These are phyloP conservation scores for Piezodorus guildinii DNA, from an alignment of 1,140 invertebrate genomes.

Conservation along the genomic window DNA sequence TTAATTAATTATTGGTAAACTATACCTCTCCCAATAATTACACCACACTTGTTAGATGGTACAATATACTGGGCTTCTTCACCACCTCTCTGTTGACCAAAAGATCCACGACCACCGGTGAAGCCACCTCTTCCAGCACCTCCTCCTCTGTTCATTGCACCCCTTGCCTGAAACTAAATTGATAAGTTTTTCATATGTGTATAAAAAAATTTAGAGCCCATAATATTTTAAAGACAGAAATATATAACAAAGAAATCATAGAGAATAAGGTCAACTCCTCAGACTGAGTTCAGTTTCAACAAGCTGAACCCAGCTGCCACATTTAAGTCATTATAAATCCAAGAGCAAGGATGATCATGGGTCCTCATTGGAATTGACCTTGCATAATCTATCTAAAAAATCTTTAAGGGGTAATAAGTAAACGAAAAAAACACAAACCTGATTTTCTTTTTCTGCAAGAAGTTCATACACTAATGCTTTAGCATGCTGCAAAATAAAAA, in stretches of 20 bases:
- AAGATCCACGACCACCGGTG: constrained; percentile 39
- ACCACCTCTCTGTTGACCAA: constrained; percentile 34
- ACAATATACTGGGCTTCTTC: constrained; percentile 72
- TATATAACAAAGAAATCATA: not conserved
- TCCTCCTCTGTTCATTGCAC: constrained; percentile 36
- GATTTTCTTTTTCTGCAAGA: constrained; percentile 76
- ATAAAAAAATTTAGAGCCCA: not conserved
- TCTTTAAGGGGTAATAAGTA: too few relatives aligned
- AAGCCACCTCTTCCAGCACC: constrained; percentile 36
- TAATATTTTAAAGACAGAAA: not conserved
- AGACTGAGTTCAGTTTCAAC: not conserved
- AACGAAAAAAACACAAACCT: constrained; percentile 33
- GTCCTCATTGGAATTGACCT: too few relatives aligned
- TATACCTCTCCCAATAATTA: constrained; percentile 87
- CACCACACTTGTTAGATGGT: constrained; percentile 85
- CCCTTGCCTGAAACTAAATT: constrained; percentile 18
- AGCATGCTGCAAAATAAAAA: constrained; percentile 49
- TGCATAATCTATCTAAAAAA: too few relatives aligned
- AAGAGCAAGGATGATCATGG: not conserved
- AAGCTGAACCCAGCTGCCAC: not conserved
- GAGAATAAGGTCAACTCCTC: not conserved
- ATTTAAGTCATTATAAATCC: not conserved
- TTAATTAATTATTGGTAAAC: too few relatives aligned
- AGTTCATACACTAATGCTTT: constrained; percentile 90
- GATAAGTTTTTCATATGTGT: not conserved